Percentiles rank a stretch among this genome's conserved stretches.
Conservation (phyloP, 2,888 invertebrate species). For the Patella depressa region DNA sequence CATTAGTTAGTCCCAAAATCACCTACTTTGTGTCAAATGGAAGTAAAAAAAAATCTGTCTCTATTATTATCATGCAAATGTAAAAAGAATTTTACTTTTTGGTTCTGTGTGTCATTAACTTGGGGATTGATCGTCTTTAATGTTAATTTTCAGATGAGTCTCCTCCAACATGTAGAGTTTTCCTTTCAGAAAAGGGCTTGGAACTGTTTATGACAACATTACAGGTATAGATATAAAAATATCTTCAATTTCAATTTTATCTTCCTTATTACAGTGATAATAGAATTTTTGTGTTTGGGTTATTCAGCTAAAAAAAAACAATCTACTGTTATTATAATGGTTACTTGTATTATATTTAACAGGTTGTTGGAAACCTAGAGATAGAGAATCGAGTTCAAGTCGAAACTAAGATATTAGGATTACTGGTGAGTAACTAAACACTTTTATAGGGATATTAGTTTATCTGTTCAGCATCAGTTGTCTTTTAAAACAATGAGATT, state of each 20-base stretch:
- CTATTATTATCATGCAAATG: too few species aligned
- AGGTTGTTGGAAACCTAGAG: conserved; percentile 72
- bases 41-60: too few species aligned
- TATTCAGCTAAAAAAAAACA: neutral
- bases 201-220: conserved; percentile 79
- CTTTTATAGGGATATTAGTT: too few species aligned
- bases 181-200: conserved; percentile 80
- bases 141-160: conserved; percentile 77
- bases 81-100: neutral
- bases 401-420: conserved; percentile 83
- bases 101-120: neutral
- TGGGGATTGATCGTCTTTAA: neutral
- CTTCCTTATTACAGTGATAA: neutral
- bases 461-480: too few species aligned
- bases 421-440: conserved; percentile 72
- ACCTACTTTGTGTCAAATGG: too few species aligned
- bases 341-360: neutral
- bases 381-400: conserved; percentile 73
- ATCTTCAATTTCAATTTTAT: neutral
- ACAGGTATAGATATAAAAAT: conserved; percentile 68
- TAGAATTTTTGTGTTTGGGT: too few species aligned
- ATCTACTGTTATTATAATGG: neutral
- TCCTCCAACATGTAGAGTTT: conserved; percentile 80
- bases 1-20: too few species aligned
- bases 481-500: too few species aligned